Conservation (phyloP, 2,888 invertebrate species). For the Epistrophe eligans region DNA sequence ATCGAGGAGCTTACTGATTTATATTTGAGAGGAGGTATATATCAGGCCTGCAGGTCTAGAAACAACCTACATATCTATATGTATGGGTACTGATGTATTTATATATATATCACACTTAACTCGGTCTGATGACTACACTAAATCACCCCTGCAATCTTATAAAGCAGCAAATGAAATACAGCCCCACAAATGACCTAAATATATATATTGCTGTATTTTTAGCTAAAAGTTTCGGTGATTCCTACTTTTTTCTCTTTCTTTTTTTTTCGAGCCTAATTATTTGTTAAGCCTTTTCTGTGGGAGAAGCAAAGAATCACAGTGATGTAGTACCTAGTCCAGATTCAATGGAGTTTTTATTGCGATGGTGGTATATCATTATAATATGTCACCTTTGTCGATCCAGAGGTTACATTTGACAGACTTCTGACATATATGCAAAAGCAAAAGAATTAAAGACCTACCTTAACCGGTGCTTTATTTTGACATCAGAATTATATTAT, state of each 20-base stretch:
- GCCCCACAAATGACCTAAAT: constrained; percentile 57
- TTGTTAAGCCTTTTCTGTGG: constrained; percentile 30
- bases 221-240: constrained; percentile 11
- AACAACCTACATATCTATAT: neutral
- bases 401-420: constrained; percentile 8
- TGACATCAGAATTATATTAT: neutral
- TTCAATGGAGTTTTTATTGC: constrained; percentile 6
- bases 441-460: constrained; percentile 28
- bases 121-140: constrained; percentile 23
- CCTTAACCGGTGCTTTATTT: neutral
- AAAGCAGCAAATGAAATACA: constrained; percentile 26
- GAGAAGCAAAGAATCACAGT: neutral
- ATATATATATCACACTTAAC: constrained; percentile 10
- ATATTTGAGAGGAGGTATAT: constrained; percentile 42
- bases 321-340: no score
- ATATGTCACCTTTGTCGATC: constrained; percentile 1
- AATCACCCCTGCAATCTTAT: constrained; percentile 31
- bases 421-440: constrained; percentile 22
- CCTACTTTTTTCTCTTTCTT: neutral
- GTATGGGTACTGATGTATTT: no score
- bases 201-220: constrained; percentile 9
- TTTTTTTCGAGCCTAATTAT: constrained; percentile 7
- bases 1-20: constrained; percentile 58
- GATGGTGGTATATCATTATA: neutral
- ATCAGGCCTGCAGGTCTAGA: constrained; percentile 5